Conservation (phyloP, 2,113 vertebrate genomes). For the Tyto alba region DNA sequence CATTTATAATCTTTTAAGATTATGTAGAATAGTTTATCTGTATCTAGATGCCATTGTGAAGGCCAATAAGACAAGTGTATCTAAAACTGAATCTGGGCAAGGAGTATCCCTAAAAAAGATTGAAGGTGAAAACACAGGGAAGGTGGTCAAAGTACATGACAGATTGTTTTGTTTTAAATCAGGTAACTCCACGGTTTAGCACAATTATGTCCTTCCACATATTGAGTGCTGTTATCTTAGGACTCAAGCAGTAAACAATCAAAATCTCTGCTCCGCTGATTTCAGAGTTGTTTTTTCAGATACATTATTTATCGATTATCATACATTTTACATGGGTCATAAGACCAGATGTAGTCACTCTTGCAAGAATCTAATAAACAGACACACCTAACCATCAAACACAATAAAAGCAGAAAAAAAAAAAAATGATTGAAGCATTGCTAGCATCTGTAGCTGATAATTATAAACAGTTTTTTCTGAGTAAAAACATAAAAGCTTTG, state of each 20-base stretch:
- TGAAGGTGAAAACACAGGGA: background rate
- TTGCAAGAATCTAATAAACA: background rate
- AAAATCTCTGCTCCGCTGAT: slow-evolving; percentile 1
- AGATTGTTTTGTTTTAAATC: background rate
- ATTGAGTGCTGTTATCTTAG: background rate
- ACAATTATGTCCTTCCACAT: background rate
- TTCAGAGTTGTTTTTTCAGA: background rate
- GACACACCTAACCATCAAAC: background rate
- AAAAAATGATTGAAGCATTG: background rate
- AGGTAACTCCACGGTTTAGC: background rate
- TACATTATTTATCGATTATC: background rate
- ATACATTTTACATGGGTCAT: background rate
- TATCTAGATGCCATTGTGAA: background rate
- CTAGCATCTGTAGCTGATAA: background rate
- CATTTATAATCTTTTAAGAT: background rate
- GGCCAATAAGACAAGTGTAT: background rate
- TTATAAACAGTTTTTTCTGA: background rate
- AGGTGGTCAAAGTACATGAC: background rate
- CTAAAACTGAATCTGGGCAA: background rate
- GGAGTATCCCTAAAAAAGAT: background rate
- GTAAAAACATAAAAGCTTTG: background rate
- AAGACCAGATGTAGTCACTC: background rate
- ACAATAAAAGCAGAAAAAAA: background rate
- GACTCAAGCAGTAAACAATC: background rate
- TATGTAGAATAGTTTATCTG: background rate